Evolutionary conservation across 2,797 vertebrate genomes (phyloP).

Genomic region (Chrysocyon brachyurus): DNA sequence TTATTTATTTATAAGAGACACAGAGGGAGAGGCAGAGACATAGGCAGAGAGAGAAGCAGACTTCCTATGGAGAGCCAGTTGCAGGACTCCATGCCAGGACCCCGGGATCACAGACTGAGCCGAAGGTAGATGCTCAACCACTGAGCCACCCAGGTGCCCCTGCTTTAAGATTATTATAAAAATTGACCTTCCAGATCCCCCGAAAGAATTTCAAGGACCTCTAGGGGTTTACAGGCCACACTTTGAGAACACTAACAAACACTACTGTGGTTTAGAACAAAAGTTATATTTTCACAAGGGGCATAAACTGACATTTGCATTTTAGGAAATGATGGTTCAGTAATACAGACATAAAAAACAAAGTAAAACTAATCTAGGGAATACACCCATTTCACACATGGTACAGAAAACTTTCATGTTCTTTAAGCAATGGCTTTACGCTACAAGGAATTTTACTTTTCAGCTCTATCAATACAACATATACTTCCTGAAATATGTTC

Average conservation of each 20-base stretch:
- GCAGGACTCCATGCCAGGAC: too few relatives aligned
- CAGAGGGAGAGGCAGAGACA: too few relatives aligned
- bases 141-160: too few relatives aligned
- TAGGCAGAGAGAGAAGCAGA: too few relatives aligned
- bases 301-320: neutral
- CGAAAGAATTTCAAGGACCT: neutral
- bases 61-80: too few relatives aligned
- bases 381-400: neutral
- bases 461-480: neutral
- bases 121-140: too few relatives aligned
- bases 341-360: neutral
- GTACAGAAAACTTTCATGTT: neutral
- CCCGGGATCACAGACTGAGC: too few relatives aligned
- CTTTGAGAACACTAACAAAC: neutral
- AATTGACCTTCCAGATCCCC: too few relatives aligned
- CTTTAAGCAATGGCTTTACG: neutral
- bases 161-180: neutral
- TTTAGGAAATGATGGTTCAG: neutral
- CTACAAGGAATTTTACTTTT: neutral
- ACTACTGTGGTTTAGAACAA: neutral
- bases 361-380: constrained; percentile 2
- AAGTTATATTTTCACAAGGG: neutral
- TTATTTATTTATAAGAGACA: too few relatives aligned
- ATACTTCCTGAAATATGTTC: neutral
- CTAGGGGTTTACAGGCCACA: neutral